A percentile compares a stretch with the other conserved stretches of the same genome.
Evolutionary conservation across 2,797 vertebrate genomes (phyloP).

Genomic region (Prionace glauca): DNA sequence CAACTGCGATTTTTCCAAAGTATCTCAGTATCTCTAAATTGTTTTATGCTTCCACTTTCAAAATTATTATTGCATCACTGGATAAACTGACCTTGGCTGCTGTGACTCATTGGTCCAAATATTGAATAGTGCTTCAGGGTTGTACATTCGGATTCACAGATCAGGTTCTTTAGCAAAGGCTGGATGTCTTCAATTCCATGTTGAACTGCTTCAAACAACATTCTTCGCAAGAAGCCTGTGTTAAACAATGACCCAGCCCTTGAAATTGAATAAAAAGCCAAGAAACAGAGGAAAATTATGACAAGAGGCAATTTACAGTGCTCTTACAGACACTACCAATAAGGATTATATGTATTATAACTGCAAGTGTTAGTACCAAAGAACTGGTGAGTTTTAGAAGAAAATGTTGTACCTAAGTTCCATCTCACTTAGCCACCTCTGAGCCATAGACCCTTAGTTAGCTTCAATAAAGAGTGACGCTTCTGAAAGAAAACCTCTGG

Average conservation of each 20-base stretch:
- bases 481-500: neutral
- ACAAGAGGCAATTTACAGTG: neutral
- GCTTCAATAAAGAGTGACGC: neutral
- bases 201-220: slow-evolving; percentile 75
- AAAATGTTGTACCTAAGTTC: neutral
- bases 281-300: neutral
- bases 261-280: neutral
- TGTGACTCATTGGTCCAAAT: slow-evolving; percentile 56
- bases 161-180: slow-evolving; percentile 78
- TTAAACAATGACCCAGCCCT: slow-evolving; percentile 89
- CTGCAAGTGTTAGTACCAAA: neutral
- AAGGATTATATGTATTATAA: neutral
- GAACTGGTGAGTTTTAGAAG: neutral
- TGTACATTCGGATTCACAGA: slow-evolving; percentile 88
- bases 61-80: neutral
- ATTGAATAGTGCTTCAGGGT: slow-evolving; percentile 65
- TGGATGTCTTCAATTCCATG: slow-evolving; percentile 83
- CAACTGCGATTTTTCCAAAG: neutral
- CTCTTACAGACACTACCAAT: neutral
- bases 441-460: neutral
- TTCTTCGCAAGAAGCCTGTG: slow-evolving; percentile 82
- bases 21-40: neutral
- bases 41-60: neutral
- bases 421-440: neutral
- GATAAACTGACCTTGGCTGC: slow-evolving; percentile 68